These are phyloP conservation scores for Alviniconcha strummeri DNA, from an alignment of 2,888 invertebrate genomes.

Conservation along the genomic window DNA sequence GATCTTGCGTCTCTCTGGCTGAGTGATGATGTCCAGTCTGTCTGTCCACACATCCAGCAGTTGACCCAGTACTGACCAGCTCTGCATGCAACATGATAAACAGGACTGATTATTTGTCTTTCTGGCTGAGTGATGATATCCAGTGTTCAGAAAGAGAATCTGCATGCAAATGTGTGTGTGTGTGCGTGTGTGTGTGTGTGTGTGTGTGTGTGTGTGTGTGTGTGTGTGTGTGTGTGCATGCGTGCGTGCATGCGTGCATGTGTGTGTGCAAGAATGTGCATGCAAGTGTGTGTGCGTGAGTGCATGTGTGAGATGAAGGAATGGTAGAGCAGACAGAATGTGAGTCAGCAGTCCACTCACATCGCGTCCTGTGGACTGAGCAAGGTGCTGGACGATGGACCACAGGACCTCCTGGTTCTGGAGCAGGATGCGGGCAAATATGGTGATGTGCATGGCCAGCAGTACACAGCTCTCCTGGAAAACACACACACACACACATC, in stretches of 20 bases:
- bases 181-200: too few relatives aligned
- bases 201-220: neutral
- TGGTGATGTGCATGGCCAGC: conserved; percentile 85
- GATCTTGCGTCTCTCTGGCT: conserved; percentile 88
- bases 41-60: conserved; percentile 85
- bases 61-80: conserved; percentile 53
- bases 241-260: neutral
- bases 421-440: conserved; percentile 84
- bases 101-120: conserved; percentile 84
- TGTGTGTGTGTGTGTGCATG: neutral
- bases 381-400: conserved; percentile 63
- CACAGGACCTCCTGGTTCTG: conserved; percentile 70
- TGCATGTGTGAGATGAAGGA: too few relatives aligned
- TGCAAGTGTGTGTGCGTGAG: too few relatives aligned
- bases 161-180: too few relatives aligned
- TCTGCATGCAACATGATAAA: conserved; percentile 44
- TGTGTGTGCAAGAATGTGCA: neutral
- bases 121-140: conserved; percentile 85
- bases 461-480: conserved; percentile 72
- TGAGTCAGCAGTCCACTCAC: conserved; percentile 51
- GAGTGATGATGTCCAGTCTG: conserved; percentile 85
- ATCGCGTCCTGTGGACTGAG: conserved; percentile 59
- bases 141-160: conserved; percentile 74
- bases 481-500: neutral
- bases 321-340: too few relatives aligned